A percentile compares a stretch with the other conserved stretches of the same genome.
Evolutionary conservation across 1,140 invertebrate genomes (phyloP).

Genomic region (Sminthurinus signatus): DNA sequence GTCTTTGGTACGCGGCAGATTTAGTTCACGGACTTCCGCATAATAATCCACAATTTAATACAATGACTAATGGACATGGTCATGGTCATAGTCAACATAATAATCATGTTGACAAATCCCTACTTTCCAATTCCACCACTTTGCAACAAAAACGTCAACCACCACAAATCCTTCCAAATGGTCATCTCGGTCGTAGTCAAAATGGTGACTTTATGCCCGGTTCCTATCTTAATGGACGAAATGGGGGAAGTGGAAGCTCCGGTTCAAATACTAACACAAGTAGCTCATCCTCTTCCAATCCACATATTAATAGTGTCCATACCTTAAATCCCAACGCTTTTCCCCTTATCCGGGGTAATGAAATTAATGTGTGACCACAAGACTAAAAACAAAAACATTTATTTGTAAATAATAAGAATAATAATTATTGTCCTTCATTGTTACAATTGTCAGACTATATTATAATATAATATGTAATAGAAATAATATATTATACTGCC

Average conservation of each 20-base stretch:
- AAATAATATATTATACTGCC: too few relatives aligned
- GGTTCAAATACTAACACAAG: too few relatives aligned
- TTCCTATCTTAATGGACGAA: constrained; percentile 6
- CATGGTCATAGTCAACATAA: constrained; percentile 9
- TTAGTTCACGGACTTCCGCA: constrained; percentile 27
- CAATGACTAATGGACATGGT: constrained; percentile 15
- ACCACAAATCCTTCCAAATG: constrained; percentile 19
- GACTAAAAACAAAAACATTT: not conserved
- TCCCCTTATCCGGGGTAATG: constrained; percentile 34
- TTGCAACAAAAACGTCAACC: constrained; percentile 14
- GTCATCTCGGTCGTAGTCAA: not conserved
- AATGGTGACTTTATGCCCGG: constrained; percentile 21
- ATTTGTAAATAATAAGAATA: too few relatives aligned
- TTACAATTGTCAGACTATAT: too few relatives aligned
- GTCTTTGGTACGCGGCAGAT: constrained; percentile 34
- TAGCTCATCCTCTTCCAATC: constrained; percentile 9
- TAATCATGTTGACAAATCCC: too few relatives aligned
- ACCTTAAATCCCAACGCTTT: constrained; percentile 29
- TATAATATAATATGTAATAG: too few relatives aligned
- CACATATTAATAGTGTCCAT: not conserved
- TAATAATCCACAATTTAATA: constrained; percentile 16
- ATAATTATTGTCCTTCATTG: too few relatives aligned
- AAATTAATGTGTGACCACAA: constrained; percentile 39
- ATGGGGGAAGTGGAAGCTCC: not conserved
- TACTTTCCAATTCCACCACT: too few relatives aligned